Evolutionary conservation across 2,113 vertebrate genomes (phyloP), one percentile per base, ranked within the genome.

Genomic region (Ptilorrhoa leucosticta): DNA sequence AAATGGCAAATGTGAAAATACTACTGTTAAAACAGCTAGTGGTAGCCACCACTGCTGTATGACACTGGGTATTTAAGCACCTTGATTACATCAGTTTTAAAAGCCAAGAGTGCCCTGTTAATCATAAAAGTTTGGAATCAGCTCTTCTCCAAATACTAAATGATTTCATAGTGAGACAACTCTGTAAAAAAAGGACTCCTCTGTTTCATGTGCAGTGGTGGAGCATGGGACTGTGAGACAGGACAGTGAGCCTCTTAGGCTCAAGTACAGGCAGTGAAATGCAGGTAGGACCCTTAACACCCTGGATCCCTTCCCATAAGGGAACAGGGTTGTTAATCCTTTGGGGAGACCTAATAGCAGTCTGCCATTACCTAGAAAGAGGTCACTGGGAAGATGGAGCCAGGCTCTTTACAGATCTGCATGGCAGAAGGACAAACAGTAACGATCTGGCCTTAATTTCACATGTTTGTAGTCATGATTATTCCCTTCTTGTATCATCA

Each of bases 211-310:
- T 14, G 40, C 48, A 31, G 15, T 4, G 9, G 51, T 61, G n/a
- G 31, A 86, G 14, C 16, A 2, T 7, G 7, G 6, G 31, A 53
- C 57, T 27, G 17, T 3, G 3, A 56, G 37, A 60, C 58, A 69
- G 10, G 8, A 69, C 12, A 27, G n/a, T 0, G 0, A 69, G 44
- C 20, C 9, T 60, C 66, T 27, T 15, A 18, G 33, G 16, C 57
- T 45, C 61, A n/a, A 1, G 3, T 20, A 58, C 20, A 19, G 33
- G 7, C 75, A 85, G 13, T 13, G 42, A 47, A 81, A 20, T 10
- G 14, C 27, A 85, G 33, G 30, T 21, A 64, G 63, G 53, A 73
- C 28, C 24, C 54, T 15, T 37, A 68, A 58, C 7, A 27, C 4
- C 8, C 40, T 35, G 19, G 10, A 40, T 61, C 54, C 47, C 30